phyloP scores from a whole-genome alignment of 2,888 invertebrate species.

The Rotaria sp. region DNA sequence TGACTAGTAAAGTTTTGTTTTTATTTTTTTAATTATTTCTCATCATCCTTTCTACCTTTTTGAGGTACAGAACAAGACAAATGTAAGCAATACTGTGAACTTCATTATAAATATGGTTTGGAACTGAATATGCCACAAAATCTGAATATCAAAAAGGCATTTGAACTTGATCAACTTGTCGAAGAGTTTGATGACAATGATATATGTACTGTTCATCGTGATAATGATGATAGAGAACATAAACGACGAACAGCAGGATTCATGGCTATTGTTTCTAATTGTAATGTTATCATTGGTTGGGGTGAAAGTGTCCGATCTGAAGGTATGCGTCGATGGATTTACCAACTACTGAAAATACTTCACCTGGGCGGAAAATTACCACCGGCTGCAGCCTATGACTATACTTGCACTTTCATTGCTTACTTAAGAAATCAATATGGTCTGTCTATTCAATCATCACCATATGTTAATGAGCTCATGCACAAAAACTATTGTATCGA shows the following conservation, averaged over 20 bases:
- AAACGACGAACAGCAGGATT: constrained; percentile 6
- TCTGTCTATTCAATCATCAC: not conserved
- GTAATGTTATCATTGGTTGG: no score
- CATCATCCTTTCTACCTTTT: no score
- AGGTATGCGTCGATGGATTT: no score
- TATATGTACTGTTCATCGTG: not conserved
- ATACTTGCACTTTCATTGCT: no score
- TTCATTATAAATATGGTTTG: not conserved
- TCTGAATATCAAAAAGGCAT: not conserved
- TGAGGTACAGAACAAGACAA: not conserved
- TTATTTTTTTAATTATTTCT: no score
- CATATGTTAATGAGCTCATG: not conserved
- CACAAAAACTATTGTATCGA: not conserved
- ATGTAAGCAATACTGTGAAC: not conserved
- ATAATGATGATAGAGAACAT: not conserved
- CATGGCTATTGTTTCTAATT: not conserved
- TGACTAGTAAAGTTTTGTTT: not conserved
- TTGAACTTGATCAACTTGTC: not conserved
- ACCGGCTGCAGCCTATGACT: no score
- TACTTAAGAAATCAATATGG: no score
- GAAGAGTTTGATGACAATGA: not conserved
- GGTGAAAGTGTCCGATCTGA: no score
- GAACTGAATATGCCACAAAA: not conserved
- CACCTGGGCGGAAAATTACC: no score
- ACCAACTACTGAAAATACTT: no score